Evolutionary conservation across 2,888 invertebrate genomes (phyloP), one percentile per base, ranked within the genome.

Genomic region (Agrochola macilenta): DNA sequence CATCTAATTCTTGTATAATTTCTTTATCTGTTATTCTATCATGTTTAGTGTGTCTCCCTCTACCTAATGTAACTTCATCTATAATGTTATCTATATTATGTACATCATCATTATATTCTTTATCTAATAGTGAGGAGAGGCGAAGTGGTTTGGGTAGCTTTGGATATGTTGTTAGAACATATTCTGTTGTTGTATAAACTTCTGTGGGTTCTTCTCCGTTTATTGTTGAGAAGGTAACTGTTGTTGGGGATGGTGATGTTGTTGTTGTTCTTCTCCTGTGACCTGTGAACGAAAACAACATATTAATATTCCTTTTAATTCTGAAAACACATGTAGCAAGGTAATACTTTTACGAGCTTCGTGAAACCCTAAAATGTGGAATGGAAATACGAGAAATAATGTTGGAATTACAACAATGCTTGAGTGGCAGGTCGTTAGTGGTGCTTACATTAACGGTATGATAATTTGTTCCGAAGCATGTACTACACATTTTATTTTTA

Each of bases 261-360:
- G 96, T 94, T 46, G 94, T 94, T 69, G 95, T 96, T 95, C 96
- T 96, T 95, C 96, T 95, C 89, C 95, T 94, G 89, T 96, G 96
- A 91, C 96, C 96, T 96, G 93, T 64, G 66, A 88, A 78, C 76
- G 66, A 81, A 73, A 63, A 81, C 23, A 20, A 57, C 5, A 39
- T 20, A 30, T 78, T 57, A 49, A 49, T 20, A 57, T 63, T n/a
- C 1, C 0, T 20, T 20, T 14, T n/a, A 39, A n/a, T 65, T 43
- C 5, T 8, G 1, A 46, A 26, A 77, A 69, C 23, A 76, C 11
- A 63, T 20, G 61, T 57, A 7, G 20, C n/a, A 43, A n/a, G 77
- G 39, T 68, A 49, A 61, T 63, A 52, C n/a, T 57, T 78, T 83
- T 52, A 83, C 43, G 23, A 79, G 52, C 57, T 35, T 2, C 14